A percentile compares a stretch with the other conserved stretches of the same genome.
These are phyloP conservation scores for Epizoanthus rinbou DNA, from an alignment of 92 coral and sea anemone genomes.

Conservation along the genomic window DNA sequence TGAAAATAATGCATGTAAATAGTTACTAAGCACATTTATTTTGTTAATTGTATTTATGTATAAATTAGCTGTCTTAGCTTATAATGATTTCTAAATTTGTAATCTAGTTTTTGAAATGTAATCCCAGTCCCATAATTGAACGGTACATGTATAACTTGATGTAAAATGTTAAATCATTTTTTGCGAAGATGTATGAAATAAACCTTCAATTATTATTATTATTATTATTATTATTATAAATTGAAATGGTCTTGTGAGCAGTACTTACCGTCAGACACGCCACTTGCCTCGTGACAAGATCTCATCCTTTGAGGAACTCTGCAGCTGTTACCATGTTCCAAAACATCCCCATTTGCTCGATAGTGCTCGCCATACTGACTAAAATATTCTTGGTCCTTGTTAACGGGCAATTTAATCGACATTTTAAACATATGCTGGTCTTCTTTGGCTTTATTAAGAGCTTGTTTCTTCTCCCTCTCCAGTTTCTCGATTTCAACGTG, in stretches of 20 bases:
- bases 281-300: constrained; percentile 23
- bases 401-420: constrained; percentile 64
- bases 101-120: no score
- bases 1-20: no score
- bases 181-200: no score
- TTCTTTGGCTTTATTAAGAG: constrained; percentile 61
- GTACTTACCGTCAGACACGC: background rate
- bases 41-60: no score
- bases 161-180: no score
- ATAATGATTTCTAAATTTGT: no score
- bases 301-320: constrained; percentile 36
- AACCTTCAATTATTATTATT: no score
- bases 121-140: no score
- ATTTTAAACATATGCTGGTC: constrained; percentile 75
- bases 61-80: no score
- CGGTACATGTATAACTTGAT: no score
- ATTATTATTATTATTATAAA: background rate
- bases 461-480: constrained; percentile 72
- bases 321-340: constrained; percentile 33
- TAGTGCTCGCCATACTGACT: constrained; percentile 79
- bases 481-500: constrained; percentile 59
- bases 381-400: constrained; percentile 55
- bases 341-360: constrained; percentile 77
- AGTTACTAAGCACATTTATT: no score
- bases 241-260: background rate